Percentiles rank a stretch among this genome's conserved stretches.
phyloP scores from a whole-genome alignment of 2,797 vertebrate genomes.

The Lagodon rhomboides region DNA sequence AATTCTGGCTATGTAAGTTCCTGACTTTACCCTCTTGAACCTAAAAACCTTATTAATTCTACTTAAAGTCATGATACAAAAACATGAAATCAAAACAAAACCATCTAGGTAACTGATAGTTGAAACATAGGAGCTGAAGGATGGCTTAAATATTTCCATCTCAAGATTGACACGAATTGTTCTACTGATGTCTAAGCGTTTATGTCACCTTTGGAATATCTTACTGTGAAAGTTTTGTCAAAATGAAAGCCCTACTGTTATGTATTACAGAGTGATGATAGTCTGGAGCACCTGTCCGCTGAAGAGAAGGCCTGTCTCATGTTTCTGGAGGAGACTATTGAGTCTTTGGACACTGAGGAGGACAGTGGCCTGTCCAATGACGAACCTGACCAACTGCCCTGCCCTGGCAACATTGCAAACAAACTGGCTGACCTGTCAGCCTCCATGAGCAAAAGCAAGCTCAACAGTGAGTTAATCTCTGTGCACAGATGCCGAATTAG shows the following conservation, averaged over 20 bases:
- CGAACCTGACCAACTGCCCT: slow-evolving; percentile 75
- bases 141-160: background rate
- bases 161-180: background rate
- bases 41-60: background rate
- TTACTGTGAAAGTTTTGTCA: background rate
- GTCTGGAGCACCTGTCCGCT: slow-evolving; percentile 91
- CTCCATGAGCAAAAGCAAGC: slow-evolving; percentile 71
- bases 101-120: background rate
- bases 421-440: slow-evolving; percentile 79
- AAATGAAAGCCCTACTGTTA: background rate
- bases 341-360: slow-evolving; percentile 91
- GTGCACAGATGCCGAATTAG: slow-evolving; percentile 5
- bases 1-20: slow-evolving; percentile 85
- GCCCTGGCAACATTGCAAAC: slow-evolving; percentile 61
- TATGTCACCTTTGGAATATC: background rate
- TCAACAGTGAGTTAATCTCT: slow-evolving; percentile 70
- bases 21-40: background rate
- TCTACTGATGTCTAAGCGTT: background rate
- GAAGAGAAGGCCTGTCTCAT: slow-evolving; percentile 95
- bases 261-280: slow-evolving; percentile 88
- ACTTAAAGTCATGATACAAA: background rate
- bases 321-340: slow-evolving; percentile 96
- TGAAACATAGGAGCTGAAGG: background rate
- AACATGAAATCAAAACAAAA: background rate
- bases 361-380: slow-evolving; percentile 89